These are phyloP conservation scores for Anagyrus pseudococci DNA, from an alignment of 2,888 invertebrate species.

Conservation along the genomic window DNA sequence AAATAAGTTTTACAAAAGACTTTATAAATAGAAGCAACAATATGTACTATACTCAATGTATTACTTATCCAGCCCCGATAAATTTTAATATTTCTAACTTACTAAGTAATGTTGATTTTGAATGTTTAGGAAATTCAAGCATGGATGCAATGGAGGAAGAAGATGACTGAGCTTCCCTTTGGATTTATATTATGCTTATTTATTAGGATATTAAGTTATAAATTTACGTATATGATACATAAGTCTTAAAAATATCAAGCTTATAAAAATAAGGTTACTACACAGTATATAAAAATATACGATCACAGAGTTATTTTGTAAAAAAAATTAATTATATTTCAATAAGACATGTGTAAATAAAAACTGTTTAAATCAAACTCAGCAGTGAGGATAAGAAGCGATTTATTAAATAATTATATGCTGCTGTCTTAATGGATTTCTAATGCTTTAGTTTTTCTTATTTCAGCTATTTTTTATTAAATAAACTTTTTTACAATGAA, in stretches of 20 bases:
- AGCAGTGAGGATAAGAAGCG: constrained; percentile 28
- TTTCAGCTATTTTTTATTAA: constrained; percentile 50
- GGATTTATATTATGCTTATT: constrained; percentile 32
- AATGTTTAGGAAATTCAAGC: constrained; percentile 47
- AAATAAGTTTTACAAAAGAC: neutral
- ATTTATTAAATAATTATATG: neutral
- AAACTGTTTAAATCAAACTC: constrained; percentile 12
- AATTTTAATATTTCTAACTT: constrained; percentile 8
- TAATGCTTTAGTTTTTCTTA: constrained; percentile 42
- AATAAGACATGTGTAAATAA: no score
- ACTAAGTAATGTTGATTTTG: constrained; percentile 30
- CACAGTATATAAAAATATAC: constrained; percentile 41
- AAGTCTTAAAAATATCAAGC: constrained; percentile 45
- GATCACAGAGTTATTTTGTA: constrained; percentile 24
- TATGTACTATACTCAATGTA: neutral
- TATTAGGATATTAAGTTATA: constrained; percentile 26
- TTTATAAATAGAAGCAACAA: neutral
- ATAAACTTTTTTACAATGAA: constrained; percentile 36
- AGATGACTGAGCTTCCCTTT: constrained; percentile 49
- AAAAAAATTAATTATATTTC: no score
- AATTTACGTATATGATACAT: no score
- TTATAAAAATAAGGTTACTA: constrained; percentile 54
- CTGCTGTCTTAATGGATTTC: constrained; percentile 12
- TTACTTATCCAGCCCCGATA: constrained; percentile 18
- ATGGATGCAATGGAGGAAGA: constrained; percentile 57